A percentile compares a stretch with the other conserved stretches of the same genome.
Evolutionary conservation across 2,113 vertebrate species (phyloP).

Genomic region (Halcyon senegalensis): DNA sequence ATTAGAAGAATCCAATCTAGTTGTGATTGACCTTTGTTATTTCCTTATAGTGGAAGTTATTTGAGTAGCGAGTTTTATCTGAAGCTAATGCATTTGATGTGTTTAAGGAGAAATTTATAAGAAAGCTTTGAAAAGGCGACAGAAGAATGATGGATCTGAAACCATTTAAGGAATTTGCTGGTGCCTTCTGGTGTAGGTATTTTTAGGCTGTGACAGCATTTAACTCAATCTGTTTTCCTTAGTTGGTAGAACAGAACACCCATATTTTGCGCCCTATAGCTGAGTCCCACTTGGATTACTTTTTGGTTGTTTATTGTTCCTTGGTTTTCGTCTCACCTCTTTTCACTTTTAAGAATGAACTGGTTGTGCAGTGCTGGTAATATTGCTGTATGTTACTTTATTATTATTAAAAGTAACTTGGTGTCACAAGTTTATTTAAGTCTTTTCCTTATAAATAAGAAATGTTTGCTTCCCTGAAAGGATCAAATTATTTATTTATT

Average conservation of each 20-base stretch:
- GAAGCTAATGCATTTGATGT: not conserved
- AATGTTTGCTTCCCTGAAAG: not conserved
- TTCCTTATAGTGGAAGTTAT: not conserved
- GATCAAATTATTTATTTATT: not conserved
- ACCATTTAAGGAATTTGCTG: not conserved
- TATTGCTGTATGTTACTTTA: not conserved
- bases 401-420: not conserved
- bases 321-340: not conserved
- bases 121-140: not conserved
- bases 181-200: not conserved
- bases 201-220: not conserved
- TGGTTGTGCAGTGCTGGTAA: not conserved
- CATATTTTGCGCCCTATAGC: not conserved
- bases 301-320: not conserved
- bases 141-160: not conserved
- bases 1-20: not conserved
- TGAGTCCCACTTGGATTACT: not conserved
- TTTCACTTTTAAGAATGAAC: not conserved
- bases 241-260: not conserved
- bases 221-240: not conserved
- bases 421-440: not conserved
- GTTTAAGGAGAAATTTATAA: not conserved
- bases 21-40: not conserved
- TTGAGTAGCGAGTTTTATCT: not conserved
- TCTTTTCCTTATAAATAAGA: not conserved